phyloP scores from a whole-genome alignment of 2,797 vertebrate genomes.

The Siniperca obscura region DNA sequence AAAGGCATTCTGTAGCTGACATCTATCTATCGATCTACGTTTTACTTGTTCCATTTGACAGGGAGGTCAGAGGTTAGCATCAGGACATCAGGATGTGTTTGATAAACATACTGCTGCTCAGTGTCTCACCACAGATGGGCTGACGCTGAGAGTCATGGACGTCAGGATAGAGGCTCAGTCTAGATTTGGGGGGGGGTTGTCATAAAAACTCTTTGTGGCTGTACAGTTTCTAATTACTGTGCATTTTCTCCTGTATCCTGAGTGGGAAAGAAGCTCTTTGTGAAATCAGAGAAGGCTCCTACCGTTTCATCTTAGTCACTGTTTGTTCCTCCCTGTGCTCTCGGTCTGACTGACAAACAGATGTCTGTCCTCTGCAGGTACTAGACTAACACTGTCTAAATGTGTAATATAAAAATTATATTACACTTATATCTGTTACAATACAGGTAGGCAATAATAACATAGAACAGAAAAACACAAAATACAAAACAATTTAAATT shows the following conservation, averaged over 20 bases:
- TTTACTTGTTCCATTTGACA: slow-evolving; percentile 1
- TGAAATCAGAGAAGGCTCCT: slow-evolving; percentile 56
- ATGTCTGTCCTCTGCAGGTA: slow-evolving; percentile 22
- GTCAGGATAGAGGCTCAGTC: neutral
- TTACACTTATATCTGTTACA: neutral
- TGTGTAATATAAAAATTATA: neutral
- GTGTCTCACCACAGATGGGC: neutral
- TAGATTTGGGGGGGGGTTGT: slow-evolving; percentile 1
- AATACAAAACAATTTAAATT: neutral
- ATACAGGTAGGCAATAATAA: neutral
- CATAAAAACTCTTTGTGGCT: slow-evolving; percentile 22
- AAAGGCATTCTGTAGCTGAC: neutral
- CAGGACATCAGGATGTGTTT: slow-evolving; percentile 11
- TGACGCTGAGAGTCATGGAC: slow-evolving; percentile 10
- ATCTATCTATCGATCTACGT: neutral
- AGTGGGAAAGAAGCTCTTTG: slow-evolving; percentile 28
- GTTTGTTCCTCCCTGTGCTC: slow-evolving; percentile 37
- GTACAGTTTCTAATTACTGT: slow-evolving; percentile 50
- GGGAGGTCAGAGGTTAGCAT: slow-evolving; percentile 38
- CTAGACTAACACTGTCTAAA: neutral
- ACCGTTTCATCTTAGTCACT: slow-evolving; percentile 57
- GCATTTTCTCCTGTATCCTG: slow-evolving; percentile 26
- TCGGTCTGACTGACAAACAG: neutral
- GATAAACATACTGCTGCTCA: neutral
- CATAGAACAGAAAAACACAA: neutral